Evolutionary conservation across 2,888 invertebrate species (phyloP), one percentile per base, ranked within the genome.

Genomic region (Aspidapion aeneum): DNA sequence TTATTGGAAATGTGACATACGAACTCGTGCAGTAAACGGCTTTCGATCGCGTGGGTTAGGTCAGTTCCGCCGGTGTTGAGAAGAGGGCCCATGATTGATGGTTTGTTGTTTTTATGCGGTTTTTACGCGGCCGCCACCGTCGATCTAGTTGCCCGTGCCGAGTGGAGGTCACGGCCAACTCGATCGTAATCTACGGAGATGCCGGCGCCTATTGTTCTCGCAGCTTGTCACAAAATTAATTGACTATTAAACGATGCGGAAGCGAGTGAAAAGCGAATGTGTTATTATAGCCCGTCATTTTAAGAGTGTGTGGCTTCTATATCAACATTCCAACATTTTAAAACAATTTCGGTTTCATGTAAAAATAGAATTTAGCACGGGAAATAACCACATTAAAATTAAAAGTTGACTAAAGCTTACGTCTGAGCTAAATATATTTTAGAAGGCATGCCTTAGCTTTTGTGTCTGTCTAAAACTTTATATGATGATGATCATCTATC

Each of bases 1-100:
- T 73, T 74, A 77, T 76, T 75, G 77, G 76, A 77, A 77, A 75
- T 77, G 76, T 73, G 77, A 74, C 72, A 71, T 73, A 73, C 73
- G 73, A 72, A 71, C 48, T n/a, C n/a, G n/a, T n/a, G 52, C 54
- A 58, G 55, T 54, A 50, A 19, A 20, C 63, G 63, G 59, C 65
- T 58, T 60, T 60, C n/a, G 64, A 61, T 57, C 55, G 57, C 61
- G 61, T 64, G 57, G 58, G 52, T 56, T 61, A 63, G 59, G 66
- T 66, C 63, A 66, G 66, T 66, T 63, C 50, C 63, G 66, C n/a
- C n/a, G n/a, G n/a, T n/a, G n/a, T n/a, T n/a, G 57, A 51, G 64
- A 62, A 64, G 64, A 64, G 64, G 64, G 63, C 57, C 56, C 61
- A 71, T 70, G 70, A 71, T 72, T 72, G 75, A 74, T 74, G 76